phyloP scores from a whole-genome alignment of 92 coral and sea anemone species.

The Bergia puertoricense region DNA sequence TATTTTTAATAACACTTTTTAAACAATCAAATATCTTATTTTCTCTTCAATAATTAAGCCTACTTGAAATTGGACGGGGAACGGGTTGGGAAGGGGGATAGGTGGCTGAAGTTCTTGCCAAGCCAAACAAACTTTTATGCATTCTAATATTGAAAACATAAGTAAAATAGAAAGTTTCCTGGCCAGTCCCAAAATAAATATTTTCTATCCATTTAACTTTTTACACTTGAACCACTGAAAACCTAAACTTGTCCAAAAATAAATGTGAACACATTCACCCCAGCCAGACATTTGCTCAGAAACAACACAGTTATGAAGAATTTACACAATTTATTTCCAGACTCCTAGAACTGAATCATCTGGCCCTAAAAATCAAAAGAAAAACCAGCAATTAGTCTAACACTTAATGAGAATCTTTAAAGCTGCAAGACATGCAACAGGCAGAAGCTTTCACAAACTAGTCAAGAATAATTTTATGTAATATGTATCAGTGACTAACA shows the following conservation, averaged over 20 bases:
- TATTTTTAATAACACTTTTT: no score
- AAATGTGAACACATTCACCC: not conserved
- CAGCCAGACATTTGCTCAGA: not conserved
- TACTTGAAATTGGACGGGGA: no score
- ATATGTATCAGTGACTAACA: no score
- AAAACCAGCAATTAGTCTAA: not conserved
- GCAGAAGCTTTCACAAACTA: no score
- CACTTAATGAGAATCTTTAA: not conserved
- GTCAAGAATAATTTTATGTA: no score
- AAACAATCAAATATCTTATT: no score
- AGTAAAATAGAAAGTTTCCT: no score
- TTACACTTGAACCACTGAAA: not conserved
- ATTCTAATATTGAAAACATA: no score
- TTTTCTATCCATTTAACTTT: not conserved
- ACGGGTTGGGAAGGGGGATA: no score
- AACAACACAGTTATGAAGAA: not conserved
- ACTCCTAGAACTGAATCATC: constrained; percentile 42
- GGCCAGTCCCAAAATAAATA: not conserved
- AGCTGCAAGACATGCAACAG: not conserved
- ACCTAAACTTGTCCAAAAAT: not conserved
- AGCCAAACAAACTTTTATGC: no score
- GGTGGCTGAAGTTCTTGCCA: no score
- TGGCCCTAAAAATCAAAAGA: constrained; percentile 37
- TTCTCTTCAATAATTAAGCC: no score
- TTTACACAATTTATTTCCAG: constrained; percentile 41